Evolutionary conservation across 1,140 invertebrate species (phyloP).

Genomic region (Philaenus spumarius): DNA sequence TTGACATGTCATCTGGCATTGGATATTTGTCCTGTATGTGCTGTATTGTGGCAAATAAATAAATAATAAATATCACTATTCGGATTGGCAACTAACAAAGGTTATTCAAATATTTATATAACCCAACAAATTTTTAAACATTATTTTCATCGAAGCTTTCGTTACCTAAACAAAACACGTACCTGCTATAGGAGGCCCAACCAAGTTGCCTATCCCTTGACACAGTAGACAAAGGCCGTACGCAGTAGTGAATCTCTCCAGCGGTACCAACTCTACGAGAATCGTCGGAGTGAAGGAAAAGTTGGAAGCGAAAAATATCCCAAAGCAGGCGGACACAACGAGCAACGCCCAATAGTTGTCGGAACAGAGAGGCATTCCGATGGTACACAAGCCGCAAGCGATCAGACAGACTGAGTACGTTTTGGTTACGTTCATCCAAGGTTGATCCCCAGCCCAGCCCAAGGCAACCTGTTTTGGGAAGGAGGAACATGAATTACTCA

Average conservation of each 20-base stretch:
- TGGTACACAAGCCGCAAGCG: constrained; percentile 62
- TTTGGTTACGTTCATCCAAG: constrained; percentile 77
- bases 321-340: constrained; percentile 52
- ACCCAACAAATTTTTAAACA: too few species aligned
- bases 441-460: constrained; percentile 82
- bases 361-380: constrained; percentile 59
- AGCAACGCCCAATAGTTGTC: constrained; percentile 52
- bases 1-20: too few species aligned
- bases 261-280: constrained; percentile 68
- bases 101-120: too few species aligned
- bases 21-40: too few species aligned
- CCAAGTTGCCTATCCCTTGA: constrained; percentile 67
- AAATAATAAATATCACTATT: too few species aligned
- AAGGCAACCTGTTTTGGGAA: constrained; percentile 65
- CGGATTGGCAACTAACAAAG: too few species aligned
- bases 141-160: too few species aligned
- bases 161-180: too few species aligned
- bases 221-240: constrained; percentile 82
- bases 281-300: constrained; percentile 86
- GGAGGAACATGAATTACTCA: too few species aligned
- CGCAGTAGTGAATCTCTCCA: constrained; percentile 77
- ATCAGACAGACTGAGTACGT: constrained; percentile 72
- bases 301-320: constrained; percentile 76
- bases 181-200: constrained; percentile 57
- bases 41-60: too few species aligned